Evolutionary conservation across 1,140 invertebrate species (phyloP).

Genomic region (Drosophila santomea): DNA sequence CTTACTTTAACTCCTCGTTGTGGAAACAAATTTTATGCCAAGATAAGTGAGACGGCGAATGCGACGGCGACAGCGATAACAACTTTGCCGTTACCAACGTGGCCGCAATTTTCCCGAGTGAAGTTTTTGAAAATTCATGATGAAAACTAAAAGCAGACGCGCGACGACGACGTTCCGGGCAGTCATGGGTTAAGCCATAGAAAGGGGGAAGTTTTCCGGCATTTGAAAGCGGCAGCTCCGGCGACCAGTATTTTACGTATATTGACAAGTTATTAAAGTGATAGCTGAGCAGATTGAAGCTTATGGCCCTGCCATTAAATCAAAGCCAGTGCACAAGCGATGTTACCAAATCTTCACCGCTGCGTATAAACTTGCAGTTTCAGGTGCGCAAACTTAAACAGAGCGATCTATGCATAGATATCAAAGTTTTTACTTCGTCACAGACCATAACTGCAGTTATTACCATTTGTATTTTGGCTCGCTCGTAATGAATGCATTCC

Average conservation of each 20-base stretch:
- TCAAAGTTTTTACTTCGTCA: slow-evolving; percentile 16
- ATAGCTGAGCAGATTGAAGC: slow-evolving; percentile 48
- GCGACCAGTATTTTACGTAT: slow-evolving; percentile 55
- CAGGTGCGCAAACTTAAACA: slow-evolving; percentile 19
- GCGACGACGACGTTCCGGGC: slow-evolving; percentile 23
- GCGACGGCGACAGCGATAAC: slow-evolving; percentile 48
- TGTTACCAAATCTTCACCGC: slow-evolving; percentile 13
- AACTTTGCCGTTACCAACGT: slow-evolving; percentile 51
- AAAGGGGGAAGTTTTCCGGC: slow-evolving; percentile 33
- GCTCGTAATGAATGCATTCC: too few relatives aligned
- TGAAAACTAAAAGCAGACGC: slow-evolving; percentile 77
- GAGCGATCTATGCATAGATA: slow-evolving; percentile 30
- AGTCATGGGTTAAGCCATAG: slow-evolving; percentile 32
- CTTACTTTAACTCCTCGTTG: slow-evolving; percentile 9
- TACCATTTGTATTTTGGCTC: too few relatives aligned
- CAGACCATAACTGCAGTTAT: too few relatives aligned
- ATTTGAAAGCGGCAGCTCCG: slow-evolving; percentile 19
- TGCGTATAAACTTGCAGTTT: slow-evolving; percentile 17
- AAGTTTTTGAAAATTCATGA: slow-evolving; percentile 78
- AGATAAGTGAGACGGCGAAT: slow-evolving; percentile 67
- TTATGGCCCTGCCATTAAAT: slow-evolving; percentile 53
- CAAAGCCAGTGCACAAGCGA: slow-evolving; percentile 42
- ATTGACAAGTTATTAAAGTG: slow-evolving; percentile 78
- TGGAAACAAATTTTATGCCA: slow-evolving; percentile 82
- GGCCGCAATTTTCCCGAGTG: slow-evolving; percentile 66